Evolutionary conservation across 2,888 invertebrate species (phyloP), one percentile per base, ranked within the genome.

Genomic region (Dolichopus griseipennis): DNA sequence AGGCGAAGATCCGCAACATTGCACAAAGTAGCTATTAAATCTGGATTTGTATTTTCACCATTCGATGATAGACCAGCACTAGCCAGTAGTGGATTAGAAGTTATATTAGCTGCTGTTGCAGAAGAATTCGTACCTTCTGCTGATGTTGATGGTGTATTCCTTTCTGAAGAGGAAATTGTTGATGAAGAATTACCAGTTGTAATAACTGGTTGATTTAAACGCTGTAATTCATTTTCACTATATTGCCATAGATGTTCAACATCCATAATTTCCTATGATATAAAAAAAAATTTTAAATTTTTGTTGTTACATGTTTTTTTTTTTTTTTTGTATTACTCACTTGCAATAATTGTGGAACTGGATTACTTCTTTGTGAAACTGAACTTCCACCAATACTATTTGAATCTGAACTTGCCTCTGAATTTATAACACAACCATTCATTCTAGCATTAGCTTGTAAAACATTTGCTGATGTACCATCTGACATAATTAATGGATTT

Each of bases 201-300:
- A 43, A 76, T 75, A 70, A 79, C 69, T 22, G 79, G 78, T 72
- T 81, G 81, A 77, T 87, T 88, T 2, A 90, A 84, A 66, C 88
- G 84, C 71, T 85, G 87, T 75, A 90, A 81, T 77, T 93, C 93
- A 22, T 89, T 88, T 81, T 93, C 94, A 78, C 91, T 94, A 83
- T 93, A 93, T 79, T 95, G 94, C 95, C 95, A 95, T 68, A 95
- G 85, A 82, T 95, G 95, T 81, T 95, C 95, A 78, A 95, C 95
- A 78, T 95, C 93, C 91, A 95, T 94, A 83, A 95, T 95, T 85
- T 95, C 95, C 89, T 94, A 82, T 0, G 82, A 74, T 61, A 72
- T 68, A 67, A 37, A 63, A 67, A 70, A 74, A 66, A 64, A 63
- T 27, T 41, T 18, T 18, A 22, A 64, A 64, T 62, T 22, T 62